Conservation (phyloP, 1,140 invertebrate species). For the Trichoplusia ni region DNA sequence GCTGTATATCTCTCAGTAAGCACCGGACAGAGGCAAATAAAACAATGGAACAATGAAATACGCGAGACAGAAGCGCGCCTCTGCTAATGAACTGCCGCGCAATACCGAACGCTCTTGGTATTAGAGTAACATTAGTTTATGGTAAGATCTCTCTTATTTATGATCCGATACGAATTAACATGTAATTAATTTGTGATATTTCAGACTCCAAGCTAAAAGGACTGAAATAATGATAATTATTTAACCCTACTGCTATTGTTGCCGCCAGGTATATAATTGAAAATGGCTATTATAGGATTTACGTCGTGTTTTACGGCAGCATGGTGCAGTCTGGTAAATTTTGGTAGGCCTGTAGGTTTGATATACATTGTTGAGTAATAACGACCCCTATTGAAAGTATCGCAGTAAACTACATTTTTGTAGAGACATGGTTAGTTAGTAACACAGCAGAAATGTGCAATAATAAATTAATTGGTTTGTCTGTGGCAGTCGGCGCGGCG, state of each 20-base stretch:
- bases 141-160: constrained; percentile 34
- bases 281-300: no score
- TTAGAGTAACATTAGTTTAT: constrained; percentile 42
- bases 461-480: constrained; percentile 43
- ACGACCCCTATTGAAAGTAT: background rate
- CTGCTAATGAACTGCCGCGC: constrained; percentile 50
- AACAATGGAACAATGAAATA: constrained; percentile 62
- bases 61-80: constrained; percentile 47
- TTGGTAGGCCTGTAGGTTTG: background rate
- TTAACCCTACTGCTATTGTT: no score
- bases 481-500: constrained; percentile 42
- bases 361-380: no score
- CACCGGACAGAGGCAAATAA: constrained; percentile 52
- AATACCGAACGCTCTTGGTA: constrained; percentile 40
- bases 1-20: constrained; percentile 51
- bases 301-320: no score
- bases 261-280: no score
- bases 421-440: background rate
- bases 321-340: no score
- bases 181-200: no score
- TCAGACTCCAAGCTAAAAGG: no score
- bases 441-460: background rate
- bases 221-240: no score
- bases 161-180: constrained; percentile 20
- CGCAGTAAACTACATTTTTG: background rate